Conservation (phyloP, 30 jellyfish, hydroid and myxozoan genomes). For the Turritopsis dohrnii region DNA sequence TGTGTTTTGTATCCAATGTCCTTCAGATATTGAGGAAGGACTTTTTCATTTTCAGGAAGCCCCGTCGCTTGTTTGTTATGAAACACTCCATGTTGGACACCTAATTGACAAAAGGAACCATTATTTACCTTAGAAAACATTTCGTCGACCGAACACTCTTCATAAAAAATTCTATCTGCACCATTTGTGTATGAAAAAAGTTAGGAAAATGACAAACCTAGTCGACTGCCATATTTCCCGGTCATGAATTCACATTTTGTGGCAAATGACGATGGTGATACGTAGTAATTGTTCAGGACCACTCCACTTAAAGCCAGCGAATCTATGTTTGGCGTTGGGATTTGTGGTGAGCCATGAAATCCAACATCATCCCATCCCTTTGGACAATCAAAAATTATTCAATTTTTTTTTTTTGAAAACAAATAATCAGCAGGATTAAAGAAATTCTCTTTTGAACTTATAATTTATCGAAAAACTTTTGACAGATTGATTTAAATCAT, state of each 20-base stretch:
- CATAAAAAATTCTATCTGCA: background rate
- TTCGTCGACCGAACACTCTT: too few species aligned
- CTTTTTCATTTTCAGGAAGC: conserved; percentile 68
- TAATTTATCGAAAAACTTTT: background rate
- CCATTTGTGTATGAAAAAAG: background rate
- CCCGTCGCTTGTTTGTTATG: conserved; percentile 95
- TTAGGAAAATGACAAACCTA: conserved; percentile 50
- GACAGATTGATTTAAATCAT: background rate
- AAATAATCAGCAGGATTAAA: background rate
- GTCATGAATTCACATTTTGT: conserved; percentile 93
- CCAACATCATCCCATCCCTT: conserved; percentile 99
- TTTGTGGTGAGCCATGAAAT: conserved; percentile 95
- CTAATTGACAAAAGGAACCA: conserved; percentile 22
- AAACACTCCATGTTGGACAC: conserved; percentile 92
- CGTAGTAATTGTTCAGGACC: conserved; percentile 76
- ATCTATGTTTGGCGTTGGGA: conserved; percentile 94
- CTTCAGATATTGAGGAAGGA: conserved; percentile 85
- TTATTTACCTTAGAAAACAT: too few species aligned
- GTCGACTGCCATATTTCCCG: conserved; percentile 85
- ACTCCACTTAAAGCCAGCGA: conserved; percentile 92
- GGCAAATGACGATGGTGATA: conserved; percentile 81
- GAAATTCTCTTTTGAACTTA: background rate
- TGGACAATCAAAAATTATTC: background rate
- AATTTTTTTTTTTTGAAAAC: too few species aligned
- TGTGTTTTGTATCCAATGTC: conserved; percentile 87